phyloP scores from a whole-genome alignment of 2,888 invertebrate genomes.

The Hecatera dysodea region DNA sequence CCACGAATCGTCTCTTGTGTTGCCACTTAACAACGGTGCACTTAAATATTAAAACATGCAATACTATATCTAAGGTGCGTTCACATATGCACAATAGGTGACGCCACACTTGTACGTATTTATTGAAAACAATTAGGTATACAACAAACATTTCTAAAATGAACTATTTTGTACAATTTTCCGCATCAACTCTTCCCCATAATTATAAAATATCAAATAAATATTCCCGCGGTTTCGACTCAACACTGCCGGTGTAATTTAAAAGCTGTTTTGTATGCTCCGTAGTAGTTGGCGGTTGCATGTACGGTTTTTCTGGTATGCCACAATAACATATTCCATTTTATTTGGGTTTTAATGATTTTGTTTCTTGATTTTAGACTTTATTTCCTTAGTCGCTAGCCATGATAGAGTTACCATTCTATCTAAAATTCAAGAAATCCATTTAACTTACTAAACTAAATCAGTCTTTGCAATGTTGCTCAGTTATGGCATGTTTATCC shows the following conservation, averaged over 20 bases:
- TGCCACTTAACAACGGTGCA: too few species aligned
- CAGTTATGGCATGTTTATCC: too few species aligned
- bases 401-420: neutral
- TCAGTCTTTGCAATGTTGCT: too few species aligned
- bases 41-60: too few species aligned
- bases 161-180: conserved; percentile 11
- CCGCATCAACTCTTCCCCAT: conserved; percentile 4
- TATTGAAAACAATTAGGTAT: neutral
- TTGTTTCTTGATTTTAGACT: neutral
- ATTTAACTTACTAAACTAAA: too few species aligned
- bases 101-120: neutral
- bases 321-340: conserved; percentile 38
- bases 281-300: conserved; percentile 25
- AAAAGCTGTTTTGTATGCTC: conserved; percentile 46
- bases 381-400: neutral
- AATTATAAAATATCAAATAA: conserved; percentile 41
- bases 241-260: conserved; percentile 36
- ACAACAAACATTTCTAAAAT: conserved; percentile 5
- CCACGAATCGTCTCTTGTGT: too few species aligned
- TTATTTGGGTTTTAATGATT: conserved; percentile 25
- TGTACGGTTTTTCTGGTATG: conserved; percentile 17
- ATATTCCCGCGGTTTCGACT: conserved; percentile 39
- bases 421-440: neutral
- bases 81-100: too few species aligned
- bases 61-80: too few species aligned